Conservation (phyloP, 2,113 vertebrate genomes). For the Neogobius melanostomus region DNA sequence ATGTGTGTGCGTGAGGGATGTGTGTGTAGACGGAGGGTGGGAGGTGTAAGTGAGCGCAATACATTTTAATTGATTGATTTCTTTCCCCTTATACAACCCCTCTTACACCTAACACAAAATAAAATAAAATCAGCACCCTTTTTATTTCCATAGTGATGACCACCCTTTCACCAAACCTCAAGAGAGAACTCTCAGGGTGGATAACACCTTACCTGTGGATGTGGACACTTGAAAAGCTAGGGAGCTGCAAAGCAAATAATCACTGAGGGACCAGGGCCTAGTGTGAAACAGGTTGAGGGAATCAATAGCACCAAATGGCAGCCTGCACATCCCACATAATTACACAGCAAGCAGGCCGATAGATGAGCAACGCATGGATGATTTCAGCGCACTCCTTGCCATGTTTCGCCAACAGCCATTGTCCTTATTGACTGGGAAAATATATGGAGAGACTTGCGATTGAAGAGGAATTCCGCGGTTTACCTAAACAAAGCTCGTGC, state of each 20-base stretch:
- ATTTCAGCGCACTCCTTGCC: conserved; percentile 29
- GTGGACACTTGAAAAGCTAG: conserved; percentile 32
- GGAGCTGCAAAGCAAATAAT: conserved; percentile 54
- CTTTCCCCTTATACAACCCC: conserved; percentile 11
- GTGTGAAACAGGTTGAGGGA: conserved; percentile 53
- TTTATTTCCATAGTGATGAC: not conserved
- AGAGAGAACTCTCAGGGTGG: conserved; percentile 36
- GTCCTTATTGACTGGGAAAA: conserved; percentile 27
- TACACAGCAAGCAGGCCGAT: conserved; percentile 44
- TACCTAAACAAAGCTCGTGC: conserved; percentile 25
- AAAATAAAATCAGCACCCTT: conserved; percentile 5
- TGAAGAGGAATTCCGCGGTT: conserved; percentile 11
- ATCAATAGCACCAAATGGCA: conserved; percentile 72
- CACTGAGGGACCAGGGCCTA: conserved; percentile 44
- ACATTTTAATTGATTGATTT: no score
- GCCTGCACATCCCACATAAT: conserved; percentile 65
- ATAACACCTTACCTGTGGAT: conserved; percentile 48
- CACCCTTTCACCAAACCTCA: conserved; percentile 15
- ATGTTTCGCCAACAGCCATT: conserved; percentile 34
- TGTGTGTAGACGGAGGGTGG: no score
- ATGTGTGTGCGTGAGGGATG: no score
- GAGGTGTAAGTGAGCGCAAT: no score
- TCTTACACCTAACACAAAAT: conserved; percentile 2
- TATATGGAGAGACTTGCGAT: conserved; percentile 11
- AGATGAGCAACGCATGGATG: conserved; percentile 34